Percentiles rank a stretch among this genome's conserved stretches.
Conservation (phyloP, 2,888 invertebrate genomes). For the Mythimna impura region DNA sequence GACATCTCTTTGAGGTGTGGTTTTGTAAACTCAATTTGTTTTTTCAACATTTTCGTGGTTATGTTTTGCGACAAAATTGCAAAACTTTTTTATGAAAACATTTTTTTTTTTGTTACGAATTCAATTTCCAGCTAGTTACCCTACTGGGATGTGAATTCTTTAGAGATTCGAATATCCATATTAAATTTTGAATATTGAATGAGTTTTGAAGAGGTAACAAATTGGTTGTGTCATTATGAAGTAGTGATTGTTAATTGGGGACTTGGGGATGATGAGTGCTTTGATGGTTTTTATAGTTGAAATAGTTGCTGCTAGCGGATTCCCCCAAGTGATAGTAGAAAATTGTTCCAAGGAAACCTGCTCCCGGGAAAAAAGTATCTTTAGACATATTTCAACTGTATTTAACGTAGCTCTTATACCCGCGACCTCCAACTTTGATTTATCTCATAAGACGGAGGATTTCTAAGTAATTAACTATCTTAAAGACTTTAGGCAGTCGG, state of each 20-base stretch:
- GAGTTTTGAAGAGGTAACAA: slow-evolving; percentile 13
- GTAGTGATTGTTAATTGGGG: neutral
- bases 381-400: too few species aligned
- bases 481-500: slow-evolving; percentile 25
- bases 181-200: slow-evolving; percentile 19
- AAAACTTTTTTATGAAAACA: neutral
- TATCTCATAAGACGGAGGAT: slow-evolving; percentile 17
- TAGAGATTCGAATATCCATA: slow-evolving; percentile 4
- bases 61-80: neutral
- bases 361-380: too few species aligned
- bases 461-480: slow-evolving; percentile 19
- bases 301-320: too few species aligned
- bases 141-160: slow-evolving; percentile 20
- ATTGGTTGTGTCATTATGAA: slow-evolving; percentile 9
- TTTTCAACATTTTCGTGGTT: neutral
- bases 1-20: too few species aligned
- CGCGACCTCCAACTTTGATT: slow-evolving; percentile 12
- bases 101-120: neutral
- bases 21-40: too few species aligned
- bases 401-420: neutral
- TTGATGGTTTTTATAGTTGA: neutral
- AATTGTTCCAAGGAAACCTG: too few species aligned
- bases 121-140: neutral
- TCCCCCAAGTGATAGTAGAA: too few species aligned
- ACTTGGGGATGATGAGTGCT: neutral